Conservation (phyloP, 2,113 vertebrate genomes). For the Ahaetulla prasina region DNA sequence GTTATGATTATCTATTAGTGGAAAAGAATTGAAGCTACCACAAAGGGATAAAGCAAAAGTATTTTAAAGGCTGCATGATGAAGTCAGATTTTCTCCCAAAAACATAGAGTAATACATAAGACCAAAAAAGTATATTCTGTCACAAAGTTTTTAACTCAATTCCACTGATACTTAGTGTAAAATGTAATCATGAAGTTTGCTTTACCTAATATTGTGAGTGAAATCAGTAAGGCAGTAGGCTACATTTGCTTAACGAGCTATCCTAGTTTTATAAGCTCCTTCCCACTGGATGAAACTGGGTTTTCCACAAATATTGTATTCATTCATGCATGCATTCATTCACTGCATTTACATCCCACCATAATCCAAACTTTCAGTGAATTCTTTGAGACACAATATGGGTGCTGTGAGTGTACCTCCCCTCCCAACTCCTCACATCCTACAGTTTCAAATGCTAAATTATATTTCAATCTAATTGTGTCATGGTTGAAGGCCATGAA, state of each 20-base stretch:
- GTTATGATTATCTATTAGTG: neutral
- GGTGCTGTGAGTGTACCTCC: neutral
- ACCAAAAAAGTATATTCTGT: neutral
- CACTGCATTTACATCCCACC: neutral
- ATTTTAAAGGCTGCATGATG: neutral
- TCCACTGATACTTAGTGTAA: neutral
- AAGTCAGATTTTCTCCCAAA: neutral
- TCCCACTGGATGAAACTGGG: neutral
- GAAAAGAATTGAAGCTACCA: neutral
- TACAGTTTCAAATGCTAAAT: neutral
- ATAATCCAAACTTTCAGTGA: neutral
- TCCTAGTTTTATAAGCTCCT: neutral
- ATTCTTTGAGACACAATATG: neutral
- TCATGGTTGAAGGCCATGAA: neutral
- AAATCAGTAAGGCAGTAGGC: neutral
- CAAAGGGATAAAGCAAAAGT: neutral
- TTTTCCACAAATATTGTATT: neutral
- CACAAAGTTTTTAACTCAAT: neutral
- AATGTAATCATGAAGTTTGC: neutral
- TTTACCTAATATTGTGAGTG: neutral
- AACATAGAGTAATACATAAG: neutral
- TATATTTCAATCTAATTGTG: neutral
- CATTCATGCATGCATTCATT: neutral
- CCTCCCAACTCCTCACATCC: neutral
- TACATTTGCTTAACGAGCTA: neutral